Percentiles rank a stretch among this genome's conserved stretches.
These are phyloP conservation scores for Callaeas wilsoni DNA, from an alignment of 2,113 vertebrate genomes.

Conservation along the genomic window DNA sequence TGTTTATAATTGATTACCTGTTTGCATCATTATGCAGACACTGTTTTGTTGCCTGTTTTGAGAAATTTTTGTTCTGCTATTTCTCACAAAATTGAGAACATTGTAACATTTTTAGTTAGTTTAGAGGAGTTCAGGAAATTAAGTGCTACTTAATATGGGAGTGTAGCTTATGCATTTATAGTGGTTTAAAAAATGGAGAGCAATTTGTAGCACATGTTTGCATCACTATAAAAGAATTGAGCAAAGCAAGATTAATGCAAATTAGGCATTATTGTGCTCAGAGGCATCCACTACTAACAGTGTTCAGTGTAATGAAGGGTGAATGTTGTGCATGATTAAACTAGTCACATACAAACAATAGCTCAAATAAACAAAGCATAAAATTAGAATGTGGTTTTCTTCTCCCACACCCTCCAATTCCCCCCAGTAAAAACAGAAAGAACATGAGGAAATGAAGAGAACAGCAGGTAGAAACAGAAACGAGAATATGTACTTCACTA, in stretches of 20 bases:
- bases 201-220: slow-evolving; percentile 50
- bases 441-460: neutral
- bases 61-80: neutral
- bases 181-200: slow-evolving; percentile 28
- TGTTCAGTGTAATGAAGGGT: slow-evolving; percentile 47
- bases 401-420: neutral
- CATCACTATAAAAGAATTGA: slow-evolving; percentile 18
- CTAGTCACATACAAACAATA: slow-evolving; percentile 56
- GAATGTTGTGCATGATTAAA: slow-evolving; percentile 61
- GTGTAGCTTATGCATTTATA: neutral
- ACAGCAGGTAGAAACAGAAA: neutral
- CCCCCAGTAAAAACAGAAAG: neutral
- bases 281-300: slow-evolving; percentile 53
- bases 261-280: slow-evolving; percentile 55
- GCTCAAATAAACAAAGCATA: slow-evolving; percentile 38
- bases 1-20: neutral
- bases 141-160: neutral
- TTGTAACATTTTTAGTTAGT: neutral
- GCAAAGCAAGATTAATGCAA: slow-evolving; percentile 55
- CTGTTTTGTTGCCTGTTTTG: neutral
- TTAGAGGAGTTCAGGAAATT: neutral
- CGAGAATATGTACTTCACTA: neutral
- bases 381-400: slow-evolving; percentile 1
- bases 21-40: neutral
- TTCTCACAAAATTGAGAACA: neutral